phyloP scores from a whole-genome alignment of 2,113 vertebrate genomes.

The Drymodes brunneopygia region DNA sequence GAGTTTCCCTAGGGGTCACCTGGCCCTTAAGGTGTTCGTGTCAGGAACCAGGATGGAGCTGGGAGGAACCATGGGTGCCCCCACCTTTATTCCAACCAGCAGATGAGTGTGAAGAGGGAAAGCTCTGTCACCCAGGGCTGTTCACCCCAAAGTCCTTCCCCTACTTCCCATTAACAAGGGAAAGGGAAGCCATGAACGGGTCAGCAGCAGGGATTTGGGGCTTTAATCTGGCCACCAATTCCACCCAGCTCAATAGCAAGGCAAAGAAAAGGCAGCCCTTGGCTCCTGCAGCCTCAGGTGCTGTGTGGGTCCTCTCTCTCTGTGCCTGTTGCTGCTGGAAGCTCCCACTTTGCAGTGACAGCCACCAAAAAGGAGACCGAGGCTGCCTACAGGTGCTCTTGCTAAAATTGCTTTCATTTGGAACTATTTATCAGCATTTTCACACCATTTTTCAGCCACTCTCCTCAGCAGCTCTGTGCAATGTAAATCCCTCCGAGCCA shows the following conservation, averaged over 20 bases:
- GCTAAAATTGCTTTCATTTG: conserved; percentile 72
- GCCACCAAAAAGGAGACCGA: conserved; percentile 9
- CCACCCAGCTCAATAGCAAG: neutral
- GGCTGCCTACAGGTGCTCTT: conserved; percentile 44
- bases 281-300: neutral
- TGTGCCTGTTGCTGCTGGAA: neutral
- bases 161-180: neutral
- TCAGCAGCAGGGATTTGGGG: neutral
- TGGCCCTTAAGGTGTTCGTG: no score
- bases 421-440: conserved; percentile 71
- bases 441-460: conserved; percentile 26
- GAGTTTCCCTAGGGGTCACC: accelerated
- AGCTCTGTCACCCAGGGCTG: neutral
- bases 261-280: neutral
- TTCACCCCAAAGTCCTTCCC: neutral
- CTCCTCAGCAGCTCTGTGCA: conserved; percentile 31
- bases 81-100: neutral
- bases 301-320: neutral
- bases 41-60: neutral
- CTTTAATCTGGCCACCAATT: neutral
- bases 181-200: neutral
- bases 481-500: conserved; percentile 61
- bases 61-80: neutral
- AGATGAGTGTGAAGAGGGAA: neutral
- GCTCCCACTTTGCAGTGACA: neutral